phyloP scores from a whole-genome alignment of 1,140 invertebrate genomes.

The Rhynchophorus ferrugineus region DNA sequence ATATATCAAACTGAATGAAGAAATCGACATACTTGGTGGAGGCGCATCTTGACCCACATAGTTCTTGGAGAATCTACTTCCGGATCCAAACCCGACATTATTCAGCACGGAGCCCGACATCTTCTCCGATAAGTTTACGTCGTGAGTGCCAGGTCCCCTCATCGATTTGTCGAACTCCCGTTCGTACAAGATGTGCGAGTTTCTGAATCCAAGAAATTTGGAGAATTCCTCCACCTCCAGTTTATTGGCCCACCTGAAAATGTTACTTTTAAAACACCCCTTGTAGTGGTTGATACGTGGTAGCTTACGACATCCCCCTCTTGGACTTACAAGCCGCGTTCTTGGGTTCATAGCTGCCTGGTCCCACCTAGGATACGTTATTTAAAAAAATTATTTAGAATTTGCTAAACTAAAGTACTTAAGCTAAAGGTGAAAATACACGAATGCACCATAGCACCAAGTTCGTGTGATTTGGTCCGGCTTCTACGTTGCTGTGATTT shows the following conservation, averaged over 20 bases:
- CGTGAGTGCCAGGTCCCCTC: constrained; percentile 33
- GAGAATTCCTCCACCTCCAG: constrained; percentile 32
- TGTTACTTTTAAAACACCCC: not conserved
- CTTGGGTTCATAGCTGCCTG: constrained; percentile 27
- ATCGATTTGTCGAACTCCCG: constrained; percentile 23
- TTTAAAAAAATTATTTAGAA: no score
- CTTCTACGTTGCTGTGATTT: no score
- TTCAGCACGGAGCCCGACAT: no score
- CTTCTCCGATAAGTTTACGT: constrained; percentile 29
- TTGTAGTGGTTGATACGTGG: not conserved
- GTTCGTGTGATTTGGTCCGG: no score
- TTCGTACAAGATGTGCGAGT: constrained; percentile 26
- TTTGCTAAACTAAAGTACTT: no score
- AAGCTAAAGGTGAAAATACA: no score
- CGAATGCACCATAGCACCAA: no score
- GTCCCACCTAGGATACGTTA: no score
- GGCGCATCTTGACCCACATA: constrained; percentile 14
- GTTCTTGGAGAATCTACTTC: constrained; percentile 17
- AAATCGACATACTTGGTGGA: constrained; percentile 30
- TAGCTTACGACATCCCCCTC: constrained; percentile 14
- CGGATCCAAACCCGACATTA: constrained; percentile 28
- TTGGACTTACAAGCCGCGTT: constrained; percentile 18
- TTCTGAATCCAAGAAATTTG: constrained; percentile 31
- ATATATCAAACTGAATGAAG: no score
- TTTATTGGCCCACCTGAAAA: constrained; percentile 31